phyloP scores from a whole-genome alignment of 2,888 invertebrate species.

The Dicroscelio sp. region DNA sequence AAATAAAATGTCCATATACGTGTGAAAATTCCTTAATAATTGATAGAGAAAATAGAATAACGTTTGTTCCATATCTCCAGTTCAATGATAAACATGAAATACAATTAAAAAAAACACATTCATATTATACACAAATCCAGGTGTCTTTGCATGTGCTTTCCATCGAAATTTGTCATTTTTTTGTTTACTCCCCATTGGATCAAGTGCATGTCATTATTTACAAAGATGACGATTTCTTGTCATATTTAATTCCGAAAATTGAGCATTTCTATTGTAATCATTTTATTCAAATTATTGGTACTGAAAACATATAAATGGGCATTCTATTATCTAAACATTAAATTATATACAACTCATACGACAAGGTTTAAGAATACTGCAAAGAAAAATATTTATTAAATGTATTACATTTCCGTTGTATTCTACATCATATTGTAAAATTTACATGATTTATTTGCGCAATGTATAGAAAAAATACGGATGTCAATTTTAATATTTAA shows the following conservation, averaged over 20 bases:
- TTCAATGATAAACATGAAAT: constrained; percentile 40
- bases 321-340: too few species aligned
- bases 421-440: too few species aligned
- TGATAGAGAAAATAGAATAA: too few species aligned
- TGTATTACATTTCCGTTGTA: too few species aligned
- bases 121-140: constrained; percentile 44
- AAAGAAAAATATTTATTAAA: too few species aligned
- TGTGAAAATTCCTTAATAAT: neutral
- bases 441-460: too few species aligned
- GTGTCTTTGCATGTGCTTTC: constrained; percentile 8
- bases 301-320: too few species aligned
- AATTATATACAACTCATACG: neutral
- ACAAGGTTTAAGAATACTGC: too few species aligned
- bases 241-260: constrained; percentile 19
- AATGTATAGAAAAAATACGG: too few species aligned
- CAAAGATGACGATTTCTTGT: neutral
- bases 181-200: constrained; percentile 24
- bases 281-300: constrained; percentile 21
- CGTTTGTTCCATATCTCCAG: too few species aligned
- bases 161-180: constrained; percentile 11
- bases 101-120: constrained; percentile 23
- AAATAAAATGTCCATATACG: constrained; percentile 73
- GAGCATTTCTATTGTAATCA: constrained; percentile 22
- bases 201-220: neutral
- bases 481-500: too few species aligned